A percentile compares a stretch with the other conserved stretches of the same genome.
Evolutionary conservation across 2,888 invertebrate genomes (phyloP).

Genomic region (Apamea sordens): DNA sequence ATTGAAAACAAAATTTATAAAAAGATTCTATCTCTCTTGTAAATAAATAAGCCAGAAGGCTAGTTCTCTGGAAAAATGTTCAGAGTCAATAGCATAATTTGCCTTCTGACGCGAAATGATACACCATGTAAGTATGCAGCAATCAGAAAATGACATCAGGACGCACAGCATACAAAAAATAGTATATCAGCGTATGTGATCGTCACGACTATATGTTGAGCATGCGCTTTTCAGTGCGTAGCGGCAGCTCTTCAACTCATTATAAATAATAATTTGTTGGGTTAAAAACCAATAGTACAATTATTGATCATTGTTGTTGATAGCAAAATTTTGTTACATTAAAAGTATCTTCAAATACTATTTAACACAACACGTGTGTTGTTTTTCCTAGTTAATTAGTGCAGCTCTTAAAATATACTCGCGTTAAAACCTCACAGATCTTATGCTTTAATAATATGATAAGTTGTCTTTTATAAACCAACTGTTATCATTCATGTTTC

Average conservation of each 20-base stretch:
- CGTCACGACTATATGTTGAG: background rate
- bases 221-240: background rate
- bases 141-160: background rate
- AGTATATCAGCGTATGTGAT: background rate
- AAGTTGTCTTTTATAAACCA: background rate
- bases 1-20: constrained; percentile 8
- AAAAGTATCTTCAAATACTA: background rate
- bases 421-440: constrained; percentile 23
- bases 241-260: constrained; percentile 12
- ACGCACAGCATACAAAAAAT: constrained; percentile 9
- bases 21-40: constrained; percentile 19
- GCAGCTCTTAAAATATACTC: constrained; percentile 12
- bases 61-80: constrained; percentile 2
- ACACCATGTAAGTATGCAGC: background rate
- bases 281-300: background rate
- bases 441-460: constrained; percentile 8
- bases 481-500: background rate
- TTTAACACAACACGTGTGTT: constrained; percentile 10
- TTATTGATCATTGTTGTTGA: background rate
- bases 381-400: constrained; percentile 1
- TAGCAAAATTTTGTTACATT: background rate
- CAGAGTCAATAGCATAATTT: background rate
- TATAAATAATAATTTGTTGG: background rate
- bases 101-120: background rate
- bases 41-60: constrained; percentile 9